Conservation (phyloP, 2,888 invertebrate genomes). For the Patella depressa region DNA sequence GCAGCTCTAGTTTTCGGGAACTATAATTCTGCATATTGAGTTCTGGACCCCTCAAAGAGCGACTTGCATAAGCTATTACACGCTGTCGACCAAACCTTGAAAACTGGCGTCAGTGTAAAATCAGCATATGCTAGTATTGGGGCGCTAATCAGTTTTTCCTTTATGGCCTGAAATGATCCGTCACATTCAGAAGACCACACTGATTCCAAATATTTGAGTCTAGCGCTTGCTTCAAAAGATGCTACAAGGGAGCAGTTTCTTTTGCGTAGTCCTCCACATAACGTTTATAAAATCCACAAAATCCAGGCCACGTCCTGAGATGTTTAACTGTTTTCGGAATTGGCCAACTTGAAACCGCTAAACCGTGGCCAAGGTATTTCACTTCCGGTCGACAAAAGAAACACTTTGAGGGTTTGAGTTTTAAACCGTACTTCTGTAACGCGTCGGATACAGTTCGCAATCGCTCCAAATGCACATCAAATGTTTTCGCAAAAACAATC, state of each 20-base stretch:
- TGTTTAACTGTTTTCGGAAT: constrained; percentile 14
- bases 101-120: constrained; percentile 21
- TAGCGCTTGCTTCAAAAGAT: background rate
- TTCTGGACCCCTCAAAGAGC: constrained; percentile 18
- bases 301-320: constrained; percentile 17
- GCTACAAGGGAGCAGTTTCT: constrained; percentile 14
- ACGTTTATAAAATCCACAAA: constrained; percentile 22
- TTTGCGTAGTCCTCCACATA: constrained; percentile 16
- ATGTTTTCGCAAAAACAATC: constrained; percentile 6
- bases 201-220: constrained; percentile 12
- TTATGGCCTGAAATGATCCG: constrained; percentile 16
- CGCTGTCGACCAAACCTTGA: constrained; percentile 9
- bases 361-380: constrained; percentile 17
- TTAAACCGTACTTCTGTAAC: constrained; percentile 18
- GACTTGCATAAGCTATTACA: constrained; percentile 24
- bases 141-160: constrained; percentile 15
- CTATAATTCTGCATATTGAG: constrained; percentile 27
- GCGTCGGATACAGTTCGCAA: constrained; percentile 9
- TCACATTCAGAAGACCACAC: constrained; percentile 20
- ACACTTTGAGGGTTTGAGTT: constrained; percentile 24
- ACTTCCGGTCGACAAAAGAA: constrained; percentile 14
- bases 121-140: constrained; percentile 19
- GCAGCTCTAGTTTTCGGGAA: constrained; percentile 30
- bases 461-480: constrained; percentile 16
- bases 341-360: constrained; percentile 13